These are phyloP conservation scores for Thamnophis sirtalis DNA, from an alignment of 2,113 vertebrate genomes.

Conservation along the genomic window DNA sequence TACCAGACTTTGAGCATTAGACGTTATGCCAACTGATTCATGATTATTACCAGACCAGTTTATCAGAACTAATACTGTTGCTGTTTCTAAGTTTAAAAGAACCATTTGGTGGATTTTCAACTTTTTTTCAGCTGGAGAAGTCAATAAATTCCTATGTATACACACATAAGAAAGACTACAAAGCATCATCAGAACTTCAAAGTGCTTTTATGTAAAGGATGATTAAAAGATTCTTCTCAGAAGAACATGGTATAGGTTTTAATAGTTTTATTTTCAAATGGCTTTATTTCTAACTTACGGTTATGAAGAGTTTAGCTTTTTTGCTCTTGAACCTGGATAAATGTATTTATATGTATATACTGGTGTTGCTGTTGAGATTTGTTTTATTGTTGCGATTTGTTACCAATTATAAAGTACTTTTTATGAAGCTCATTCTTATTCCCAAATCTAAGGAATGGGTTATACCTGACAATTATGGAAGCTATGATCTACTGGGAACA, in stretches of 20 bases:
- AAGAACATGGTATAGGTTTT: conserved; percentile 15
- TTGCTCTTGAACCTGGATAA: conserved; percentile 13
- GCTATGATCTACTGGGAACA: background rate
- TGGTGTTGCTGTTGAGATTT: background rate
- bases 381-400: background rate
- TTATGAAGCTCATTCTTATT: background rate
- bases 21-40: conserved; percentile 42
- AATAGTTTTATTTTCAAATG: conserved; percentile 10
- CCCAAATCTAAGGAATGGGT: background rate
- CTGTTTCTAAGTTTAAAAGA: background rate
- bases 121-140: conserved; percentile 24
- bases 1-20: conserved; percentile 11
- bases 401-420: background rate
- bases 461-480: background rate
- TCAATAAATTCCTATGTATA: background rate
- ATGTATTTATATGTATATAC: conserved; percentile 26
- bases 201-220: conserved; percentile 18
- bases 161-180: background rate
- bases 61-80: background rate
- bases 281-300: background rate
- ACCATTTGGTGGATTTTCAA: background rate
- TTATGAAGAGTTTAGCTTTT: background rate
- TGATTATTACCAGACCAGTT: background rate
- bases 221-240: conserved; percentile 11
- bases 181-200: background rate